Percentiles rank a stretch among this genome's conserved stretches.
phyloP scores from a whole-genome alignment of 1,140 invertebrate species.

The Neodiprion lecontei region DNA sequence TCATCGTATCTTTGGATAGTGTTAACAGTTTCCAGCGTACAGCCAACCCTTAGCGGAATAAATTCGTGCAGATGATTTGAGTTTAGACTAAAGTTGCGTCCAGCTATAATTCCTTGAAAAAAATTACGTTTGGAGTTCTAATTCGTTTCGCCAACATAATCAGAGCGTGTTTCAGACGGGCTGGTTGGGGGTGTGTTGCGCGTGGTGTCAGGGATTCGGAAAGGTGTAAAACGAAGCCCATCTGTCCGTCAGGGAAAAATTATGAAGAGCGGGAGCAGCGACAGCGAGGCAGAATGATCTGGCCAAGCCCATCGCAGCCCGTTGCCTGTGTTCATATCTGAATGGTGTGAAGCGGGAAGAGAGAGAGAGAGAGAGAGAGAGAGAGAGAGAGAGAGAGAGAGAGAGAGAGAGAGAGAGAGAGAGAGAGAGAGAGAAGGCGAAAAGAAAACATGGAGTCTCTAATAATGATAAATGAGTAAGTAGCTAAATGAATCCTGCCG shows the following conservation, averaged over 20 bases:
- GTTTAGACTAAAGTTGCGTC: neutral
- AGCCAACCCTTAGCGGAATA: too few relatives aligned
- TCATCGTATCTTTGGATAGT: too few relatives aligned
- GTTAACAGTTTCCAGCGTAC: too few relatives aligned
- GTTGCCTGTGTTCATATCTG: too few relatives aligned
- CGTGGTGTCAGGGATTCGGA: neutral
- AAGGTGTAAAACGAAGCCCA: slow-evolving; percentile 28
- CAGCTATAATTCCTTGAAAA: neutral
- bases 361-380: slow-evolving; percentile 11
- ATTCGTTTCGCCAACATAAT: neutral
- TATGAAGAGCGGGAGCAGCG: slow-evolving; percentile 1
- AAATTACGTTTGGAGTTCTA: neutral
- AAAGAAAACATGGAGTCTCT: slow-evolving; percentile 29
- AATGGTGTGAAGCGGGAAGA: too few relatives aligned
- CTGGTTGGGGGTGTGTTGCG: too few relatives aligned
- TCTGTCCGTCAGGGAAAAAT: slow-evolving; percentile 20
- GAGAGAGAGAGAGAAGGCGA: neutral
- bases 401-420: slow-evolving; percentile 15
- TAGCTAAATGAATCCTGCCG: slow-evolving; percentile 55
- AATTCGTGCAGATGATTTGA: neutral
- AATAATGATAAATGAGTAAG: slow-evolving; percentile 62
- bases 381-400: neutral
- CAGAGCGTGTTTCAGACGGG: neutral
- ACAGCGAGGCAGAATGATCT: slow-evolving; percentile 19
- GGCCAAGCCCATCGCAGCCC: neutral